These are phyloP conservation scores for Sinocyclocheilus grahami DNA, from an alignment of 2,113 vertebrate species.

Conservation along the genomic window DNA sequence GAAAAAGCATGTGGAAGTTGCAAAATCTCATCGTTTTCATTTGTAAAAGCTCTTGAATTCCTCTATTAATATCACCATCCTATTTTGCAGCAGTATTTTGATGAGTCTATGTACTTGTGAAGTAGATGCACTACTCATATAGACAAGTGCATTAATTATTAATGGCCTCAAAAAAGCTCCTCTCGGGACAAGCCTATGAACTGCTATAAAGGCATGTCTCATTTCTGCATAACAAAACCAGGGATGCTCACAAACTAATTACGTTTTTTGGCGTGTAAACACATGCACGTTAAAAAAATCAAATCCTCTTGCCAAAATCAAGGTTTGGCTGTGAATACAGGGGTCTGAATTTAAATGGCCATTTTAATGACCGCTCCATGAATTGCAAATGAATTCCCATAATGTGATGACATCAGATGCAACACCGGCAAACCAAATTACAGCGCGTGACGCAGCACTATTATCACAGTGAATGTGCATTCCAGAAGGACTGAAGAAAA, in stretches of 20 bases:
- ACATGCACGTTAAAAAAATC: slow-evolving; percentile 57
- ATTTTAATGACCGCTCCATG: slow-evolving; percentile 58
- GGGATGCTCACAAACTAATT: slow-evolving; percentile 49
- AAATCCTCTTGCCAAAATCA: slow-evolving; percentile 44
- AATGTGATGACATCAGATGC: slow-evolving; percentile 57
- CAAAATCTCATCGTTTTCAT: neutral
- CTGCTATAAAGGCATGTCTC: slow-evolving; percentile 32
- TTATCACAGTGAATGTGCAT: neutral
- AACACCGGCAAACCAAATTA: slow-evolving; percentile 36
- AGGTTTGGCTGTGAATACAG: slow-evolving; percentile 53
- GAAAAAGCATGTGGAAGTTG: neutral
- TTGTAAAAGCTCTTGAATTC: neutral
- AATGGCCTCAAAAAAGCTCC: slow-evolving; percentile 32
- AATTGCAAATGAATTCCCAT: slow-evolving; percentile 65
- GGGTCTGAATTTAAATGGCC: slow-evolving; percentile 63
- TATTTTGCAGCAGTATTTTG: neutral
- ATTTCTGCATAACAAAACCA: neutral
- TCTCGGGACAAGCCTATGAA: slow-evolving; percentile 33
- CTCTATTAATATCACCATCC: neutral
- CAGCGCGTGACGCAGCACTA: slow-evolving; percentile 42
- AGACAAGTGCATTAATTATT: slow-evolving; percentile 46
- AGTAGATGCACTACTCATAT: slow-evolving; percentile 22
- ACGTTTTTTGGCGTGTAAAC: slow-evolving; percentile 51
- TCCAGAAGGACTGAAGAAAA: slow-evolving; percentile 7
- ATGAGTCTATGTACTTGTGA: slow-evolving; percentile 25